These are phyloP conservation scores for Protobothrops mucrosquamatus DNA, from an alignment of 2,113 vertebrate genomes.

Conservation along the genomic window DNA sequence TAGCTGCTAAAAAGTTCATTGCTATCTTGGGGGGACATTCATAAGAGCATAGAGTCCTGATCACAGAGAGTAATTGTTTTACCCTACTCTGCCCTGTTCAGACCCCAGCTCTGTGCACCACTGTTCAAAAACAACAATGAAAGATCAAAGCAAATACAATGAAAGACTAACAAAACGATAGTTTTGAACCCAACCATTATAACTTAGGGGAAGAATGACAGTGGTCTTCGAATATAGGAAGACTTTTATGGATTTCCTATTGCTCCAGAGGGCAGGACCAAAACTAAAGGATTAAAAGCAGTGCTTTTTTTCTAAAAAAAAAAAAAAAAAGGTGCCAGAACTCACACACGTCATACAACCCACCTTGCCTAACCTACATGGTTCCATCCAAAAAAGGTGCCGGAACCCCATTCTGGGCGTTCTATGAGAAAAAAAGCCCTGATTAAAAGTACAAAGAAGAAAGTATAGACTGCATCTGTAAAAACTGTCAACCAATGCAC, in stretches of 20 bases:
- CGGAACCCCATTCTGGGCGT: too few relatives aligned
- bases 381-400: too few relatives aligned
- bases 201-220: not conserved
- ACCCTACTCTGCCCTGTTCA: not conserved
- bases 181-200: not conserved
- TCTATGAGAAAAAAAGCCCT: too few relatives aligned
- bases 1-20: not conserved
- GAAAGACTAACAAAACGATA: not conserved
- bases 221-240: not conserved
- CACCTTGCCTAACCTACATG: too few relatives aligned
- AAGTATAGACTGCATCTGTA: not conserved
- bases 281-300: not conserved
- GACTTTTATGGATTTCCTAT: not conserved
- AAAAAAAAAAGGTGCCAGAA: too few relatives aligned
- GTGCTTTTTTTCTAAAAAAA: too few relatives aligned
- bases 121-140: not conserved
- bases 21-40: not conserved
- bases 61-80: not conserved
- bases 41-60: not conserved
- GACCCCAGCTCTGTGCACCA: not conserved
- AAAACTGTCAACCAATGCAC: not conserved
- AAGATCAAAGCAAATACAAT: not conserved
- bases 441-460: not conserved
- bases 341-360: too few relatives aligned
- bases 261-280: not conserved